Base-by-base conservation (phyloP, 1,140 invertebrate genomes). In the Lordiphosa mommai region DNA sequence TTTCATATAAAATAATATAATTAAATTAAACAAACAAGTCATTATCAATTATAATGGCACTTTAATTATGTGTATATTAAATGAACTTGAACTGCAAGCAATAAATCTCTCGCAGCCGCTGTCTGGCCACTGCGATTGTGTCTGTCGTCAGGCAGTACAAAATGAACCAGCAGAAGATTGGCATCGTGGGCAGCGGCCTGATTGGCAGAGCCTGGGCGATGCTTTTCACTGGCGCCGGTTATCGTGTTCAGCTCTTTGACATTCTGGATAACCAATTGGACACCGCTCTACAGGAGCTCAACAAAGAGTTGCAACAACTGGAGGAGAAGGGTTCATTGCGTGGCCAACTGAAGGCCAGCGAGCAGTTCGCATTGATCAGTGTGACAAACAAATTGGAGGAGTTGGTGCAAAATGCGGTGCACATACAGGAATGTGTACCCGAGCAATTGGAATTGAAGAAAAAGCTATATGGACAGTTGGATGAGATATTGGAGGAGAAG, bases 191-290 rank as follows among this genome's bases (percentile, higher is more conserved):
- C 72, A 93, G 97, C 89, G 97, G 97, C 7, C 89, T 98, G 16
- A 98, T 99, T 60, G 97, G 97, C 2, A 92, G 94, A 40, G 98
- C 96, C 86, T 99, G 96, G 96, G 93, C 97, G 0, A 97, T 98
- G 96, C 90, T 99, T 1, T 99, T 98, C 89, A 96, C 96, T 0
- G 93, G 94, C 8, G 95, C 93, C 13, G 96, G 96, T 2, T 98
- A 97, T 88, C 90, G 94, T 65, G 96, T 98, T 5, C 90, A 89
- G 8, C 90, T 99, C 17, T 98, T 94, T 86, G 97, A 99, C 87
- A 93, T 97, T 29, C 89, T 94, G 20, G 90, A 92, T 7, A 90
- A 93, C 27, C 95, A 96, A 88, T 91, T 97, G 9, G 86, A 90
- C 1, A 91, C 91, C 16, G 96, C 96, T 0, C 87, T 97, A 0